Conservation (phyloP, 2,113 vertebrate species). For the Muscicapa adusta region DNA sequence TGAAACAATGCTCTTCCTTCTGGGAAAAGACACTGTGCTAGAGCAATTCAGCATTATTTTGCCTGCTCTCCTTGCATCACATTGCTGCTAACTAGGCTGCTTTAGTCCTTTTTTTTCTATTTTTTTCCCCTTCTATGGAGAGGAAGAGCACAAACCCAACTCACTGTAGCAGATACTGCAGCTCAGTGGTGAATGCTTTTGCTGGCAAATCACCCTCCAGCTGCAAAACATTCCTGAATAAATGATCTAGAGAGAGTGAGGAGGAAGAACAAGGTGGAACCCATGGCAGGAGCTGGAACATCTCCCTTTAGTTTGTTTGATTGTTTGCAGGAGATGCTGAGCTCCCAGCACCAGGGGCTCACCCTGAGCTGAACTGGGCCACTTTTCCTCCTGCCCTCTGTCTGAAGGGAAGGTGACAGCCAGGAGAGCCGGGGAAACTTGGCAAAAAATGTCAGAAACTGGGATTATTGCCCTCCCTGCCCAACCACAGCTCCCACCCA, state of each 20-base stretch:
- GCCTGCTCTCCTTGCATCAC: background rate
- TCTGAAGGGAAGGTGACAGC: background rate
- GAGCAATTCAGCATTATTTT: background rate
- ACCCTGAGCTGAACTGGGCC: background rate
- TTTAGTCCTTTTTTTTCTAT: background rate
- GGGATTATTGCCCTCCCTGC: background rate
- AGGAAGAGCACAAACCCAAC: background rate
- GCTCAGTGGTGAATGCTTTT: background rate
- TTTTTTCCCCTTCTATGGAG: background rate
- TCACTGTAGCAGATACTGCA: background rate
- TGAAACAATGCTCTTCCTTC: conserved; percentile 21
- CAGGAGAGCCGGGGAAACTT: background rate
- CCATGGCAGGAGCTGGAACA: background rate
- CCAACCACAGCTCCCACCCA: background rate
- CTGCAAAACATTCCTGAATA: background rate
- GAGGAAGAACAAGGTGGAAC: background rate
- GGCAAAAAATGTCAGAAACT: background rate
- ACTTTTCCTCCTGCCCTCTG: background rate
- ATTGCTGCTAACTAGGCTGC: background rate
- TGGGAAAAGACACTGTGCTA: background rate
- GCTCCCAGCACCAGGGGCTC: background rate
- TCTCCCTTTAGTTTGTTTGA: background rate
- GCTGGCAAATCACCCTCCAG: background rate
- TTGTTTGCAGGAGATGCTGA: background rate
- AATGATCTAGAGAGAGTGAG: background rate